Percentiles rank a stretch among this genome's conserved stretches.
Conservation (phyloP, 2,113 vertebrate genomes). For the Sphaerodactylus townsendi region DNA sequence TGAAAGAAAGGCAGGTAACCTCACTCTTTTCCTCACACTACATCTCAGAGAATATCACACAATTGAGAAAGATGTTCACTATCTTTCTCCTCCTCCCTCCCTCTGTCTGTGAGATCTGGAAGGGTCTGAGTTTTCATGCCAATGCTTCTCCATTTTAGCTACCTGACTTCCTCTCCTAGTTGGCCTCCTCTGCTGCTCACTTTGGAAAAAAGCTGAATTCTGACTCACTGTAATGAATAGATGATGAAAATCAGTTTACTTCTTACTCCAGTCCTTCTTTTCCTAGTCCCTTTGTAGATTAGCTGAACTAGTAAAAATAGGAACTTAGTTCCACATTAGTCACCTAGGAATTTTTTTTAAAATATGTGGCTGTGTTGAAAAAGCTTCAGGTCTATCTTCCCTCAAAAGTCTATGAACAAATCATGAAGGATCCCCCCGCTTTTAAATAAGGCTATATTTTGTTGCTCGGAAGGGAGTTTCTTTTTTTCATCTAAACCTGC, state of each 20-base stretch:
- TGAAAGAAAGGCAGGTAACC: too few relatives aligned
- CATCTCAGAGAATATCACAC: too few relatives aligned
- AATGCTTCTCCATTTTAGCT: too few relatives aligned
- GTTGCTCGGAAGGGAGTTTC: conserved; percentile 16
- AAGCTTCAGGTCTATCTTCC: background rate
- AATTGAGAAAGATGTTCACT: too few relatives aligned
- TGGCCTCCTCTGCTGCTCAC: background rate
- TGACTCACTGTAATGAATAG: background rate
- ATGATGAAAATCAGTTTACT: background rate
- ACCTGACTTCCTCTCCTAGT: too few relatives aligned
- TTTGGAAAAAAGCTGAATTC: too few relatives aligned
- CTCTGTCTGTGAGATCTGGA: too few relatives aligned
- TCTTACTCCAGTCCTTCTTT: background rate
- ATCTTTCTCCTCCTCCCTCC: too few relatives aligned
- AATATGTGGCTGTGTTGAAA: background rate
- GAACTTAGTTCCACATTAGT: background rate
- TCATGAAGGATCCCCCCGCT: background rate
- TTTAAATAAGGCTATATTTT: background rate
- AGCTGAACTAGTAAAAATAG: background rate
- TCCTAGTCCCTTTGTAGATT: background rate
- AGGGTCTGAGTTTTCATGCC: too few relatives aligned
- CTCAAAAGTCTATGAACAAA: background rate
- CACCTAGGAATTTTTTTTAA: background rate
- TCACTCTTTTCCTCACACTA: too few relatives aligned
- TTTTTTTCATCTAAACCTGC: conserved; percentile 27